phyloP scores from a whole-genome alignment of 2,113 vertebrate species.

The Dendropsophus ebraccatus region DNA sequence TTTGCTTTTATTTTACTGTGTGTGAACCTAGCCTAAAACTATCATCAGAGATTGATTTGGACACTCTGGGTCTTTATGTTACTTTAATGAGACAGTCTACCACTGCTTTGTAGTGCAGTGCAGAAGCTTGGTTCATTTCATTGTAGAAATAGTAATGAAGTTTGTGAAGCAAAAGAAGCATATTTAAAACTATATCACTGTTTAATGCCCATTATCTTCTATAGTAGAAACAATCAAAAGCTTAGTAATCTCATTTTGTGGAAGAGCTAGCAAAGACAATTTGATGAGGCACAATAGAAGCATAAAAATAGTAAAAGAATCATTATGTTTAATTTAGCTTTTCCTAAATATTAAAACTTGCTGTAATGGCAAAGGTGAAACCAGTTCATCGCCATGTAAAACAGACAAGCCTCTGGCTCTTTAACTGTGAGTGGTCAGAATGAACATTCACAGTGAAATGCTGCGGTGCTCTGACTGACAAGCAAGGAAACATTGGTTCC shows the following conservation, averaged over 20 bases:
- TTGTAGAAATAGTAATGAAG: not conserved
- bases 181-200: not conserved
- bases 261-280: not conserved
- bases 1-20: no score
- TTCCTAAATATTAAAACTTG: not conserved
- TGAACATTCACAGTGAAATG: no score
- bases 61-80: not conserved
- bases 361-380: not conserved
- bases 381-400: not conserved
- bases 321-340: not conserved
- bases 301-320: not conserved
- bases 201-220: not conserved
- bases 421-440: no score
- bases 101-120: not conserved
- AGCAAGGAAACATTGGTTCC: not conserved
- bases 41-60: not conserved
- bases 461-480: no score
- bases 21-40: no score
- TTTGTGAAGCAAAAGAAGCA: constrained; percentile 15
- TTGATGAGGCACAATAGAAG: not conserved
- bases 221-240: not conserved
- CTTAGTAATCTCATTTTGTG: not conserved
- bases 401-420: no score
- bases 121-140: not conserved
- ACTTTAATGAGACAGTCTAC: not conserved